phyloP scores from a whole-genome alignment of 2,113 vertebrate genomes.

The Copsychus sechellarum region DNA sequence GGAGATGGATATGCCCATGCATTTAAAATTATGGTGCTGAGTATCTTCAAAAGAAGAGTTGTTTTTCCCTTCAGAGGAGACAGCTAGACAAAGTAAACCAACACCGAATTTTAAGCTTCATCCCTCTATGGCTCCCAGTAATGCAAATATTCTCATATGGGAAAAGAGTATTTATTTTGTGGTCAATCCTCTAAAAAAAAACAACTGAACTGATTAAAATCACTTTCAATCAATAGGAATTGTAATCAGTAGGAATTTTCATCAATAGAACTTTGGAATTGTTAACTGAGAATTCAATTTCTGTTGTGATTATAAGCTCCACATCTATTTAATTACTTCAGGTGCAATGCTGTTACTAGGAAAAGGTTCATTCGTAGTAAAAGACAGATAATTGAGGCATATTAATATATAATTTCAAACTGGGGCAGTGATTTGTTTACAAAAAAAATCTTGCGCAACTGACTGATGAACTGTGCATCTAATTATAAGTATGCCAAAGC shows the following conservation, averaged over 20 bases:
- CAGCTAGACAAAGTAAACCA: not conserved
- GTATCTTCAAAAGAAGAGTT: not conserved
- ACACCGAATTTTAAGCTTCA: not conserved
- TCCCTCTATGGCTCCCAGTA: not conserved
- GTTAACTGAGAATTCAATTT: constrained; percentile 40
- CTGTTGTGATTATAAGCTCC: not conserved
- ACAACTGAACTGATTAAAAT: constrained; percentile 24
- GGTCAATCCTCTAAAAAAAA: constrained; percentile 35
- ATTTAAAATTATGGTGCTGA: not conserved
- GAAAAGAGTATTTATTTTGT: constrained; percentile 39
- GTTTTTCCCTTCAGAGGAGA: not conserved
- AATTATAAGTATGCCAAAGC: constrained; percentile 7
- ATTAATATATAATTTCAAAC: not conserved
- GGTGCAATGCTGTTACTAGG: not conserved
- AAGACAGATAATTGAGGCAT: not conserved
- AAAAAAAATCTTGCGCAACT: not conserved
- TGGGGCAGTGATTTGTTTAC: not conserved
- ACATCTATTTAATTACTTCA: constrained; percentile 25
- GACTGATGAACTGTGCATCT: not conserved
- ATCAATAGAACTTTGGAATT: constrained; percentile 20
- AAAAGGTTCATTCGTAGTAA: not conserved
- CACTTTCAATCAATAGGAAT: constrained; percentile 37
- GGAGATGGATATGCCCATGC: not conserved
- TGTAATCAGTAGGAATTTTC: not conserved
- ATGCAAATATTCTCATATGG: constrained; percentile 3